These are phyloP conservation scores for Mola mola DNA, from an alignment of 2,113 vertebrate species.

Conservation along the genomic window DNA sequence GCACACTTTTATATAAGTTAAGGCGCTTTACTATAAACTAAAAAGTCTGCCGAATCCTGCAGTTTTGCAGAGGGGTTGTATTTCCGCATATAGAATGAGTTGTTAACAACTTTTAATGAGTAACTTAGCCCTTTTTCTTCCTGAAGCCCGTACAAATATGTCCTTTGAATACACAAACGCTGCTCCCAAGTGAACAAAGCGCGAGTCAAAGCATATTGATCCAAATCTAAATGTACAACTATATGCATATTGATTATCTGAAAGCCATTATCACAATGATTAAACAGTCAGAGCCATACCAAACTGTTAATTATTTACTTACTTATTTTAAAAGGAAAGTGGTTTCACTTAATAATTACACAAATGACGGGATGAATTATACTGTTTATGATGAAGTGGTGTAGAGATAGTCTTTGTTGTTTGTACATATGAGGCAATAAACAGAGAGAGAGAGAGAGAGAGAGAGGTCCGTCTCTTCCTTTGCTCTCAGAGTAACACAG, in stretches of 20 bases:
- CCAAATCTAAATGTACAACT: slow-evolving; percentile 74
- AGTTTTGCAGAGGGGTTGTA: no score
- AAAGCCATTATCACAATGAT: slow-evolving; percentile 65
- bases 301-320: slow-evolving; percentile 63
- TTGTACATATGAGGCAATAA: slow-evolving; percentile 15
- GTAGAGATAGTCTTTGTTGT: slow-evolving; percentile 21
- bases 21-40: no score
- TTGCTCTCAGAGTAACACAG: slow-evolving; percentile 61
- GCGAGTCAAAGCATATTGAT: slow-evolving; percentile 67
- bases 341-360: slow-evolving; percentile 35
- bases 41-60: no score
- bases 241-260: slow-evolving; percentile 77
- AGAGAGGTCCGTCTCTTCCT: slow-evolving; percentile 27
- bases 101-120: slow-evolving; percentile 28
- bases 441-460: neutral
- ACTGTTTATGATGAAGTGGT: slow-evolving; percentile 49
- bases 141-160: slow-evolving; percentile 27
- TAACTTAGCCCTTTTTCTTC: slow-evolving; percentile 16
- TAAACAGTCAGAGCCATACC: slow-evolving; percentile 47
- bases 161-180: slow-evolving; percentile 53
- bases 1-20: no score
- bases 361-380: neutral
- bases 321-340: slow-evolving; percentile 17
- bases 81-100: no score
- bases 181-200: slow-evolving; percentile 46